Evolutionary conservation across 1,140 invertebrate genomes (phyloP).

Genomic region (Aphidius ervi): DNA sequence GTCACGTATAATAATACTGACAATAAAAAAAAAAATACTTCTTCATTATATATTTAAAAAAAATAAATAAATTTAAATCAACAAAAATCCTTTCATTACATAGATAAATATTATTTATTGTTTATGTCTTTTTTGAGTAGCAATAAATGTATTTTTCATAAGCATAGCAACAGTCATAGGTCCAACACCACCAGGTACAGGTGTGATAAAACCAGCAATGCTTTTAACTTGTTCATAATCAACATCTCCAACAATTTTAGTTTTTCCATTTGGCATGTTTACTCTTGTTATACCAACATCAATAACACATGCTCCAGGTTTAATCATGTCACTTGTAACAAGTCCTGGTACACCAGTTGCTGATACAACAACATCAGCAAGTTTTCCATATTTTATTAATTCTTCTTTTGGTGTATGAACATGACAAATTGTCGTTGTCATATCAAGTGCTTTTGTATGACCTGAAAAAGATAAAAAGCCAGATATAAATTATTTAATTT

Average conservation of each 20-base stretch:
- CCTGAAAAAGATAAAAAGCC: constrained; percentile 35
- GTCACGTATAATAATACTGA: no score
- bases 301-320: constrained; percentile 76
- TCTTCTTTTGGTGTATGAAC: constrained; percentile 76
- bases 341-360: constrained; percentile 77
- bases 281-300: constrained; percentile 83
- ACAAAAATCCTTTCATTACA: no score
- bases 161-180: constrained; percentile 89
- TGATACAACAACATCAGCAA: constrained; percentile 79
- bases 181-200: constrained; percentile 84
- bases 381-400: constrained; percentile 62
- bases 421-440: constrained; percentile 85
- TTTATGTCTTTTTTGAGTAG: constrained; percentile 52
- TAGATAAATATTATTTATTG: constrained; percentile 6
- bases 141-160: constrained; percentile 77
- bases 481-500: constrained; percentile 16
- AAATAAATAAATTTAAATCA: no score
- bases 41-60: no score
- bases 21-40: no score
- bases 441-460: constrained; percentile 66
- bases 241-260: constrained; percentile 80
- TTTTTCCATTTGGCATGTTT: constrained; percentile 60
- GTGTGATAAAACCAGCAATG: constrained; percentile 76
- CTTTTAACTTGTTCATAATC: constrained; percentile 76
- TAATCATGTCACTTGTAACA: constrained; percentile 81